Conservation (phyloP, 2,797 vertebrate genomes). For the Sebastes oblongus region DNA sequence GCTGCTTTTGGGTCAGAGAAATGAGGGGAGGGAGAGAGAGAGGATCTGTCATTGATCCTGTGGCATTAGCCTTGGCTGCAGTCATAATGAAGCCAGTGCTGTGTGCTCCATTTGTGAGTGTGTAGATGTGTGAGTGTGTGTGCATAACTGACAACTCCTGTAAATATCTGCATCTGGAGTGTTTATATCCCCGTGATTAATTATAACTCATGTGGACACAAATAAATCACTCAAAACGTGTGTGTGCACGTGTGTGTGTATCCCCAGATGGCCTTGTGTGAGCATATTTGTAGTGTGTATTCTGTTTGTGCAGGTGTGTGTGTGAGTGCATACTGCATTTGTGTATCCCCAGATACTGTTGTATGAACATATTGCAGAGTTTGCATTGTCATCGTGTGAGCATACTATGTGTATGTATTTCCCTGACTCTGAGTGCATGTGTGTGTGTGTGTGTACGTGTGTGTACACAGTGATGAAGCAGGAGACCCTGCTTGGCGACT, state of each 20-base stretch:
- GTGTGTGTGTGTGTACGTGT: background rate
- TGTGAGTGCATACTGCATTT: background rate
- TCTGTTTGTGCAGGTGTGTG: constrained; percentile 21
- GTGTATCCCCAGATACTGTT: constrained; percentile 21
- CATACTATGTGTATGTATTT: constrained; percentile 26
- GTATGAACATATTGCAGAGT: constrained; percentile 40
- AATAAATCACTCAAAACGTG: constrained; percentile 59
- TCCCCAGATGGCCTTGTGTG: constrained; percentile 46
- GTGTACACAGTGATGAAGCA: constrained; percentile 57
- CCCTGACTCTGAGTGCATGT: constrained; percentile 22
- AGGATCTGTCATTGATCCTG: constrained; percentile 71
- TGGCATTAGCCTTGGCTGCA: constrained; percentile 65
- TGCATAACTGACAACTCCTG: constrained; percentile 40
- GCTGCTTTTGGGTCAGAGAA: constrained; percentile 67
- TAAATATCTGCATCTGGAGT: constrained; percentile 59
- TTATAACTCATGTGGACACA: constrained; percentile 64
- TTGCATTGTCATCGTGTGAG: constrained; percentile 48
- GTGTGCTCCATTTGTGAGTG: constrained; percentile 14
- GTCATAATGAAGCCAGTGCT: constrained; percentile 59
- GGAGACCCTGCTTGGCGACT: constrained; percentile 69
- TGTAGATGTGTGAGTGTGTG: background rate
- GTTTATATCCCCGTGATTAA: constrained; percentile 64
- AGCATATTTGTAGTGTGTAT: constrained; percentile 26
- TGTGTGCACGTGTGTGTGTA: constrained; percentile 15
- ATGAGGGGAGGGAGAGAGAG: constrained; percentile 35